These are phyloP conservation scores for Cheilosia impressa DNA, from an alignment of 2,888 invertebrate species.

Conservation along the genomic window DNA sequence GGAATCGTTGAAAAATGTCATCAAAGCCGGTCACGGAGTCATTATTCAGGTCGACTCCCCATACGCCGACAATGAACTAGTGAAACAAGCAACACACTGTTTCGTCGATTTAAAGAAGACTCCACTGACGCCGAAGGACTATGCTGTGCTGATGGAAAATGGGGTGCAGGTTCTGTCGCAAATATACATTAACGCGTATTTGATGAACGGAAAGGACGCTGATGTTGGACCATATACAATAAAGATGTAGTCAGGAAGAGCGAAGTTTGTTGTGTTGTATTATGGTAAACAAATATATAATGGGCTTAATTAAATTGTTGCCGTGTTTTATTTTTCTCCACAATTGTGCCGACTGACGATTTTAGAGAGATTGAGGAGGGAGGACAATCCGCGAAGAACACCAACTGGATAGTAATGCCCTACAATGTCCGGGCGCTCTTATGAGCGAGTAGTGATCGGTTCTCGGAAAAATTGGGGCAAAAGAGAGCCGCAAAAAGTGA, in stretches of 20 bases:
- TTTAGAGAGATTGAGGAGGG: too few species aligned
- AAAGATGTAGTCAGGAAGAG: slow-evolving; percentile 34
- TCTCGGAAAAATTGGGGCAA: too few species aligned
- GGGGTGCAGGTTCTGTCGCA: slow-evolving; percentile 80
- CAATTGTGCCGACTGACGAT: too few species aligned
- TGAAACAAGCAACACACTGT: slow-evolving; percentile 80
- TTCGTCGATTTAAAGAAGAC: slow-evolving; percentile 81
- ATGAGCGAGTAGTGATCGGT: too few species aligned
- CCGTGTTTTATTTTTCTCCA: not conserved
- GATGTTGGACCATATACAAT: slow-evolving; percentile 76
- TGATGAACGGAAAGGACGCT: slow-evolving; percentile 81
- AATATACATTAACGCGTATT: slow-evolving; percentile 81
- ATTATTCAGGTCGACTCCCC: slow-evolving; percentile 85
- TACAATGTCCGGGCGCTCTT: too few species aligned
- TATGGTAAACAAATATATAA: not conserved
- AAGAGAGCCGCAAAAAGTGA: too few species aligned
- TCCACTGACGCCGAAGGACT: slow-evolving; percentile 78
- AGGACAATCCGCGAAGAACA: too few species aligned
- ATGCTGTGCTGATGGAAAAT: slow-evolving; percentile 77
- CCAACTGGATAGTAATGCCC: too few species aligned
- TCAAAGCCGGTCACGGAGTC: slow-evolving; percentile 90
- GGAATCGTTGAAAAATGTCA: slow-evolving; percentile 87
- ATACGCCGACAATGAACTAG: slow-evolving; percentile 73
- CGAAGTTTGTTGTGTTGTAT: not conserved
- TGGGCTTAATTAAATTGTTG: not conserved